Evolutionary conservation across 2,888 invertebrate genomes (phyloP).

Genomic region (Andricus quercusramuli): DNA sequence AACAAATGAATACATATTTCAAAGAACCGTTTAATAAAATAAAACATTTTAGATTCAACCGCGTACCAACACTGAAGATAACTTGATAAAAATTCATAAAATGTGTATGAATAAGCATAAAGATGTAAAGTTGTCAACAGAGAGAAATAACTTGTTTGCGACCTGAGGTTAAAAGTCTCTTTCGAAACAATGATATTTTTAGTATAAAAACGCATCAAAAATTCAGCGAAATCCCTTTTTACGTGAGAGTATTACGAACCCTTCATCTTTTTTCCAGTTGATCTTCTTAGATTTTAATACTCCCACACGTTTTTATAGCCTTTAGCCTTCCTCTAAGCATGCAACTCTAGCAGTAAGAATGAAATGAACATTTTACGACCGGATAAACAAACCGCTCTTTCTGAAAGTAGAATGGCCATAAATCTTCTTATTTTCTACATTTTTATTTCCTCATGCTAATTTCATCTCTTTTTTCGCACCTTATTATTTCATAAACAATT

Average conservation of each 20-base stretch:
- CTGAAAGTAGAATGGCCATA: not conserved
- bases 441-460: not conserved
- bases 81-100: too few relatives aligned
- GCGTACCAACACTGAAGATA: too few relatives aligned
- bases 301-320: not conserved
- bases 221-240: not conserved
- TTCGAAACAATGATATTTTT: not conserved
- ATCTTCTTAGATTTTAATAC: conserved; percentile 7
- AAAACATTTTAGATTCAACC: too few relatives aligned
- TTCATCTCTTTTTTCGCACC: not conserved
- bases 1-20: too few relatives aligned
- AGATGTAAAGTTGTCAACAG: too few relatives aligned
- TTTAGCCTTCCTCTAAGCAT: not conserved
- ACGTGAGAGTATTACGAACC: not conserved
- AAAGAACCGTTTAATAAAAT: too few relatives aligned
- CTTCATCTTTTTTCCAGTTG: too few relatives aligned
- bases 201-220: not conserved
- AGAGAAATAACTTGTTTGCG: not conserved
- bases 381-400: not conserved
- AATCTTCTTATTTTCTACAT: not conserved
- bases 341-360: not conserved
- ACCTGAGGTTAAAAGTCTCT: not conserved
- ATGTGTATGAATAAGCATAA: too few relatives aligned
- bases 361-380: not conserved
- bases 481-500: not conserved